phyloP scores from a whole-genome alignment of 2,797 vertebrate species.

The Paratrypauchen microcephalus region DNA sequence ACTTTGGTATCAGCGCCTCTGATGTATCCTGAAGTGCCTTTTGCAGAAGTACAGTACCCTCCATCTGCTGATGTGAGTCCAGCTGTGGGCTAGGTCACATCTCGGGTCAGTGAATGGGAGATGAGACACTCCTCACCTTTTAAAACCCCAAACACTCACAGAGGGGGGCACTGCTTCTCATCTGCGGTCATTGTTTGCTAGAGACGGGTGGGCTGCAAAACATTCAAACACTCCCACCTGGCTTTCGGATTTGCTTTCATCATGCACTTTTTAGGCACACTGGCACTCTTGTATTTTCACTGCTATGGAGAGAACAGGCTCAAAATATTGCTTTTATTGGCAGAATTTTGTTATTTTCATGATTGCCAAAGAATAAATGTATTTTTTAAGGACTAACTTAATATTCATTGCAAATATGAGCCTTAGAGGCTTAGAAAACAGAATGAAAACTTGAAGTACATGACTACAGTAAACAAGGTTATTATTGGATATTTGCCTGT shows the following conservation, averaged over 20 bases:
- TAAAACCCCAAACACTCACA: slow-evolving; percentile 23
- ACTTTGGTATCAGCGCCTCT: neutral
- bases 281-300: slow-evolving; percentile 41
- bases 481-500: neutral
- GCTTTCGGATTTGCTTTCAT: slow-evolving; percentile 62
- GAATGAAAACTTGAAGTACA: neutral
- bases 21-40: slow-evolving; percentile 16
- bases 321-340: slow-evolving; percentile 44
- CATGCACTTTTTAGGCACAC: slow-evolving; percentile 47
- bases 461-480: neutral
- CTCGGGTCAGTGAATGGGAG: slow-evolving; percentile 33
- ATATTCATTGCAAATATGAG: too few relatives aligned
- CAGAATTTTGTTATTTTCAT: slow-evolving; percentile 23
- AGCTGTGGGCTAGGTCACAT: slow-evolving; percentile 29
- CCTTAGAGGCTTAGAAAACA: too few relatives aligned
- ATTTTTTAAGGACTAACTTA: neutral
- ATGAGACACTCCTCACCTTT: slow-evolving; percentile 52
- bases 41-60: slow-evolving; percentile 5
- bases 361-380: slow-evolving; percentile 22
- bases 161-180: slow-evolving; percentile 32
- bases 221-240: slow-evolving; percentile 42
- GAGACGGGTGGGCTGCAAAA: slow-evolving; percentile 25
- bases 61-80: slow-evolving; percentile 20
- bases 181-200: slow-evolving; percentile 26
- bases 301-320: slow-evolving; percentile 40